phyloP scores from a whole-genome alignment of 2,797 vertebrate genomes.

The Rhinophrynus dorsalis region DNA sequence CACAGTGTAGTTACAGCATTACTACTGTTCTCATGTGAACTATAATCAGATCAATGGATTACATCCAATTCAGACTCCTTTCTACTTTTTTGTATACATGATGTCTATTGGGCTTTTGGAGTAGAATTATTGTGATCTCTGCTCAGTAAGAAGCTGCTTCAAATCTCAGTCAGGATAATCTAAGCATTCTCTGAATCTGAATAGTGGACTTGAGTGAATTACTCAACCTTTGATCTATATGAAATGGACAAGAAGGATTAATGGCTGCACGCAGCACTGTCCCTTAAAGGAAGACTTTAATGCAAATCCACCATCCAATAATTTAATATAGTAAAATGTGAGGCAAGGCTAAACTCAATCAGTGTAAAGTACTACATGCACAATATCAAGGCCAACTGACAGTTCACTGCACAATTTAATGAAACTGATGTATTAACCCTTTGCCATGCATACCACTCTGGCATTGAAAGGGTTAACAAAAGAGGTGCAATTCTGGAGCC shows the following conservation, averaged over 20 bases:
- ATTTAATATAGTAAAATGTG: no score
- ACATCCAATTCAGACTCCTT: neutral
- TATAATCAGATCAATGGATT: constrained; percentile 35
- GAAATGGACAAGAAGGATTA: constrained; percentile 36
- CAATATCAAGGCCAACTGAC: no score
- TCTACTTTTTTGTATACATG: constrained; percentile 10
- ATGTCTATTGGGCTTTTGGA: constrained; percentile 5
- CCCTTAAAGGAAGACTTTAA: neutral
- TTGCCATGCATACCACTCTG: no score
- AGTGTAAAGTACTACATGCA: no score
- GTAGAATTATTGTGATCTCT: constrained; percentile 4
- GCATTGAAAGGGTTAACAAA: no score
- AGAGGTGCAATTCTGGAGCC: no score
- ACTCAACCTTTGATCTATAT: constrained; percentile 38
- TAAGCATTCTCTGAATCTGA: constrained; percentile 7
- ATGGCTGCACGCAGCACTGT: neutral
- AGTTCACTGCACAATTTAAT: no score
- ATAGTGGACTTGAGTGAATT: constrained; percentile 13
- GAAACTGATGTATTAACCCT: no score
- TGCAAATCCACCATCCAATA: no score
- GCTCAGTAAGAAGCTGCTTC: constrained; percentile 30
- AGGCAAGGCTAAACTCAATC: no score
- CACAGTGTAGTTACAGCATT: neutral
- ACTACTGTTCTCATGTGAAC: constrained; percentile 16
- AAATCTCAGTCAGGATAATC: constrained; percentile 30